These are phyloP conservation scores for Agrypnia vestita DNA, from an alignment of 1,140 invertebrate species.

Conservation along the genomic window DNA sequence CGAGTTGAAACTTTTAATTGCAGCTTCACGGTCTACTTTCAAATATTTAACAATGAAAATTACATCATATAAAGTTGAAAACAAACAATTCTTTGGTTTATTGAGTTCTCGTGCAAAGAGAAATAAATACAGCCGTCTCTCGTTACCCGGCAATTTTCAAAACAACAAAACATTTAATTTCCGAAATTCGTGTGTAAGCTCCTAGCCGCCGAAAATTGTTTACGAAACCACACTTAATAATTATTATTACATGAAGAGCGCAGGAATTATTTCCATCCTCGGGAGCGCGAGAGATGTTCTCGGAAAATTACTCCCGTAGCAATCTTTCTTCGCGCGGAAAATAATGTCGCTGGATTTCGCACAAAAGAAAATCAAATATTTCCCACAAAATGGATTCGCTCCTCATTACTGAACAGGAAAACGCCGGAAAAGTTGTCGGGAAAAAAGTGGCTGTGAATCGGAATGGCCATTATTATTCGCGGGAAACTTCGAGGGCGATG, in stretches of 20 bases:
- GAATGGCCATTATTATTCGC: conserved; percentile 20
- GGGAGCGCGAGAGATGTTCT: not conserved
- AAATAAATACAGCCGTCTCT: no score
- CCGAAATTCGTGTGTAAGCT: not conserved
- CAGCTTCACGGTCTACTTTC: no score
- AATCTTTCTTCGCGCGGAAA: conserved; percentile 34
- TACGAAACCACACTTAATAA: not conserved
- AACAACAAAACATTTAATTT: no score
- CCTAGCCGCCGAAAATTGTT: not conserved
- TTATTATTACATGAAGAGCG: not conserved
- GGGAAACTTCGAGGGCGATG: conserved; percentile 19
- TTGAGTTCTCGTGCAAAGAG: no score
- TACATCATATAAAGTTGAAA: no score
- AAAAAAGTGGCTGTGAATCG: conserved; percentile 13
- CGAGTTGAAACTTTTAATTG: no score
- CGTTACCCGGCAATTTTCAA: no score
- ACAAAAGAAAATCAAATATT: conserved; percentile 44
- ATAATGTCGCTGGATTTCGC: conserved; percentile 32
- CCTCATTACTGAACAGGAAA: conserved; percentile 29
- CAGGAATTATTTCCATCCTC: conserved; percentile 7
- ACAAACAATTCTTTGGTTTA: no score
- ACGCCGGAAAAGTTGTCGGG: conserved; percentile 25
- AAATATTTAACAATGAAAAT: no score
- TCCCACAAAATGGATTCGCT: conserved; percentile 33
- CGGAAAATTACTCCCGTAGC: conserved; percentile 6